Evolutionary conservation across 2,113 vertebrate species (phyloP).

Genomic region (Rhodinocichla rosea): DNA sequence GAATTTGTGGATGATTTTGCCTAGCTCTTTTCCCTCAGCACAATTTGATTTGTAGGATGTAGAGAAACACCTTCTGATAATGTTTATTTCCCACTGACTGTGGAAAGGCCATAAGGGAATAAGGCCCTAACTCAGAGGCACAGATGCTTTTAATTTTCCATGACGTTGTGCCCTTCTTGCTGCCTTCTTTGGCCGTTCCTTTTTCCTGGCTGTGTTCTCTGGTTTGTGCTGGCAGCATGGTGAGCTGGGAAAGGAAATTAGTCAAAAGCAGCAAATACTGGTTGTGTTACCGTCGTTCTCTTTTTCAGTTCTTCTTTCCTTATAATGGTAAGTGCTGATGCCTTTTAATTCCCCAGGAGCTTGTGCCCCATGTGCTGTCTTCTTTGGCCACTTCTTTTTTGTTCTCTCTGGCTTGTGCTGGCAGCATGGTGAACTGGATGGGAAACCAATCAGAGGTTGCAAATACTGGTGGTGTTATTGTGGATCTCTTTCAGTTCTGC

Average conservation of each 20-base stretch:
- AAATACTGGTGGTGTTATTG: background rate
- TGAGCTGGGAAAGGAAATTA: background rate
- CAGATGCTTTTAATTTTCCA: background rate
- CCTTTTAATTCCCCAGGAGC: background rate
- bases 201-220: background rate
- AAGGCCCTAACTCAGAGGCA: background rate
- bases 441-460: background rate
- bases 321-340: background rate
- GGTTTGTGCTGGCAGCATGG: background rate
- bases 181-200: background rate
- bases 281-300: background rate
- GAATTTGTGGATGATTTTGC: background rate
- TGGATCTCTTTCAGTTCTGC: background rate
- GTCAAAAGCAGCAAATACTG: background rate
- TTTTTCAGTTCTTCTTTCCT: constrained; percentile 2
- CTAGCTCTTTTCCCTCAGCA: background rate
- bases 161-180: background rate
- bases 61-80: background rate
- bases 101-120: background rate
- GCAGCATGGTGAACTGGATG: background rate
- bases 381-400: background rate
- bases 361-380: background rate
- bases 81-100: background rate
- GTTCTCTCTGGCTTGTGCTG: background rate
- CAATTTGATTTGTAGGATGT: background rate